Base-by-base conservation (phyloP, 2,888 invertebrate genomes). In the Patella caerulea region DNA sequence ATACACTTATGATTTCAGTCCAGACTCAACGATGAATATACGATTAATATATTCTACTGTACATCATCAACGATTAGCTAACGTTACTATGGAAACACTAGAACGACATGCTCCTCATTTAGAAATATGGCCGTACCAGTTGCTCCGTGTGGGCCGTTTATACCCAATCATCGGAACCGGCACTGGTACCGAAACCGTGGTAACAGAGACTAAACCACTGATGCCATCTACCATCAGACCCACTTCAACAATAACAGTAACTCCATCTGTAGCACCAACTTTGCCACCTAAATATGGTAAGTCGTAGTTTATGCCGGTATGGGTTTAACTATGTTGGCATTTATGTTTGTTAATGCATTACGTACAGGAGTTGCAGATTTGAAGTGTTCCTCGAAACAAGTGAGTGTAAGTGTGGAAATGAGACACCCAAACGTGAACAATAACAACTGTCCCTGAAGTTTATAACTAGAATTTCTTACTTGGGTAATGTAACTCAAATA, bases 241-340 rank as follows among this genome's bases (percentile, higher is more conserved):
- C n/a, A 19, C 65, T 12, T 24, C 65, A 65, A 65, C 65, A 65
- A 11, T 24, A 12, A 1, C 24, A 19, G 5, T 24, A 19, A 19
- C 65, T 12, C 65, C 24, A 65, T 12, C 65, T 12, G 19, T 24
- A 3, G 14, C 24, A 9, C 3, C 65, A 19, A 65, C 65, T 19
- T 12, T 65, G 11, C 19, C 65, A 19, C 65, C 65, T 24, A 65
- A 65, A 65, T 65, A 65, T 65, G 65, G 65, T 65, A 65, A 65
- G 19, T 65, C 9, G 45, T 9, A 45, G 45, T 7, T 45, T 45
- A 9, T 45, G 45, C 45, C 7, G 9, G 7, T 45, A 45, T 45
- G 45, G 0, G 45, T 7, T 45, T 45, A 45, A 4, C 9, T 45
- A 9, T 45, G 45, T 45, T 45, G 7, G 45, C 1, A 45, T 9